Evolutionary conservation across 2,113 vertebrate species (phyloP), one percentile per base, ranked within the genome.

Genomic region (Colius striatus): DNA sequence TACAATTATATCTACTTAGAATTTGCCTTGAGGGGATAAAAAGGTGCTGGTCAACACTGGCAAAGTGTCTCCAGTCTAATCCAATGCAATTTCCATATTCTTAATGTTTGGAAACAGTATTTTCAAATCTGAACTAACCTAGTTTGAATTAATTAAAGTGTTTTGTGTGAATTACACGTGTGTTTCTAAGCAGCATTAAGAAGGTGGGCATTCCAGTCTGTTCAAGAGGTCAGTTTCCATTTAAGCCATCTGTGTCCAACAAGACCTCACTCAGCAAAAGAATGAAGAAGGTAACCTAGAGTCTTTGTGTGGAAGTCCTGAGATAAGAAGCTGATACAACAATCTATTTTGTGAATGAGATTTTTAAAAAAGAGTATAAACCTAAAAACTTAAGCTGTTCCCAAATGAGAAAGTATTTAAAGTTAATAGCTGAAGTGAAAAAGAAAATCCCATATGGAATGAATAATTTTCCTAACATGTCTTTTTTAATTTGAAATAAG

Each of bases 401-500:
- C 74, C 87, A 57, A 45, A 92, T 93, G 92, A 97, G 78, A 95
- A 87, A 89, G 65, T 83, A 90, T 84, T 96, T 94, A 81, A 94
- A 96, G 57, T 66, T 95, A 92, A 93, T 79, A 97, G 83, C 54
- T 68, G 92, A 79, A 80, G 38, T 79, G 83, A 94, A 94, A 94
- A 95, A 84, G 86, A 89, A 97, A 96, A 92, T 96, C 96, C 94
- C 91, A 86, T 53, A 90, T 65, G 93, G 88, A 95, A 97, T 92
- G 92, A 94, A 94, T 94, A 94, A 89, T 96, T 97, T 98, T 97
- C 94, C 95, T 94, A 94, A 95, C 54, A 72, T 6, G 15, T 96
- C 95, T 96, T 96, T 97, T 94, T 96, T 95, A 97, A 97, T 95
- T 97, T 95, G 95, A 95, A 97, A 94, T 97, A 95, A 94, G 94